Evolutionary conservation across 2,888 invertebrate genomes (phyloP).

Genomic region (Dendrolimus pini): DNA sequence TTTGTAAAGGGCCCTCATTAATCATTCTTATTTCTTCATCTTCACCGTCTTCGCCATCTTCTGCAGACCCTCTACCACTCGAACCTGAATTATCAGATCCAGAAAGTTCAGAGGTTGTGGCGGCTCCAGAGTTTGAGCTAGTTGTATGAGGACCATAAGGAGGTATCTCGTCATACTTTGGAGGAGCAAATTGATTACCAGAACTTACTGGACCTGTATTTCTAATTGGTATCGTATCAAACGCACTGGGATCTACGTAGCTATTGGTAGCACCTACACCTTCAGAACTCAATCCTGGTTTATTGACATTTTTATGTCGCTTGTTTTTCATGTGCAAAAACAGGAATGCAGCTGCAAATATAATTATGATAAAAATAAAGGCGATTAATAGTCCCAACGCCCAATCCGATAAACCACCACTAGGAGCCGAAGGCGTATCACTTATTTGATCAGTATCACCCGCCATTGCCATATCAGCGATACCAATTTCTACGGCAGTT

Average conservation of each 20-base stretch:
- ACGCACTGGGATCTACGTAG: conserved; percentile 91
- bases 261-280: conserved; percentile 87
- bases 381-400: conserved; percentile 90
- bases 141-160: conserved; percentile 88
- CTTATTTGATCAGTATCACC: conserved; percentile 45
- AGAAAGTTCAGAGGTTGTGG: conserved; percentile 92
- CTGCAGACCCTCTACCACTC: conserved; percentile 96
- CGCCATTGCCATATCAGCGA: conserved; percentile 81
- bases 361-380: conserved; percentile 86
- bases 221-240: conserved; percentile 92
- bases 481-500: conserved; percentile 88
- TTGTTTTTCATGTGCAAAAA: conserved; percentile 90
- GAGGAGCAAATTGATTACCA: conserved; percentile 87
- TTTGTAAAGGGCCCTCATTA: conserved; percentile 91
- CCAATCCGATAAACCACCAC: conserved; percentile 89
- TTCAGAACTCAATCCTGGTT: conserved; percentile 85
- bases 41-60: conserved; percentile 93
- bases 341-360: conserved; percentile 90
- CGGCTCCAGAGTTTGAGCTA: conserved; percentile 86
- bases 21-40: conserved; percentile 99
- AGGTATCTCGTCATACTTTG: conserved; percentile 94
- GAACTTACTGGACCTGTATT: conserved; percentile 75
- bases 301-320: conserved; percentile 86
- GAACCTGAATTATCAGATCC: conserved; percentile 97
- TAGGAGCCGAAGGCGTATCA: conserved; percentile 78